Percentiles rank a stretch among this genome's conserved stretches.
phyloP scores from a whole-genome alignment of 2,797 vertebrate species.

The Orientallactaga sibirica region DNA sequence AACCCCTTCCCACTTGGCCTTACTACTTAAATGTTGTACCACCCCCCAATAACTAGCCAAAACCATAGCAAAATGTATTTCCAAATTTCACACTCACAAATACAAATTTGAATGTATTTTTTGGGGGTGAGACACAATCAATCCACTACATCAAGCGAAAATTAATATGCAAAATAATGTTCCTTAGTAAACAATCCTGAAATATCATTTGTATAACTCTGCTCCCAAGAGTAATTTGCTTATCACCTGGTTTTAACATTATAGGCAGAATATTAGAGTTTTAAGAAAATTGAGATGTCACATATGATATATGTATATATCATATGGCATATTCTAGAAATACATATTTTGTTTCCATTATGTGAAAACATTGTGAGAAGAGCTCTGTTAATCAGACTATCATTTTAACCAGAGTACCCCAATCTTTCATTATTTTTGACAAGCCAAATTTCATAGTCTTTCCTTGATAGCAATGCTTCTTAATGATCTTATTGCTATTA shows the following conservation, averaged over 20 bases:
- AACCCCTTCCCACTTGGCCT: too few relatives aligned
- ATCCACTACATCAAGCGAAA: conserved; percentile 3
- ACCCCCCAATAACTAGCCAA: background rate
- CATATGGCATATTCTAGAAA: conserved; percentile 20
- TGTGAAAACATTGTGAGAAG: conserved; percentile 6
- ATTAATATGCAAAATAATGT: background rate
- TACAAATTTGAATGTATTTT: background rate
- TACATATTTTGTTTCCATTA: conserved; percentile 9
- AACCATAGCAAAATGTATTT: background rate
- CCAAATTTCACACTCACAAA: background rate
- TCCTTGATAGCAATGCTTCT: conserved; percentile 10
- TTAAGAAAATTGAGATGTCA: conserved; percentile 45
- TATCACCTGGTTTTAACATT: conserved; percentile 28
- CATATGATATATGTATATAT: background rate
- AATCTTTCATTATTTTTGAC: conserved; percentile 35
- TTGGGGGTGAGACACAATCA: background rate
- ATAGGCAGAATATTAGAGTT: background rate
- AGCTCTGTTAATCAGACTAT: background rate
- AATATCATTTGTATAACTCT: background rate
- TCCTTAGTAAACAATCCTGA: background rate
- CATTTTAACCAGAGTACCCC: conserved; percentile 12
- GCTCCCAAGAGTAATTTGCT: background rate
- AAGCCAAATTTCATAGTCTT: conserved; percentile 1
- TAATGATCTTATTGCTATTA: background rate
- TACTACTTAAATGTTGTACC: background rate